A percentile compares a stretch with the other conserved stretches of the same genome.
phyloP scores from a whole-genome alignment of 2,113 vertebrate species.

The Garra rufa region DNA sequence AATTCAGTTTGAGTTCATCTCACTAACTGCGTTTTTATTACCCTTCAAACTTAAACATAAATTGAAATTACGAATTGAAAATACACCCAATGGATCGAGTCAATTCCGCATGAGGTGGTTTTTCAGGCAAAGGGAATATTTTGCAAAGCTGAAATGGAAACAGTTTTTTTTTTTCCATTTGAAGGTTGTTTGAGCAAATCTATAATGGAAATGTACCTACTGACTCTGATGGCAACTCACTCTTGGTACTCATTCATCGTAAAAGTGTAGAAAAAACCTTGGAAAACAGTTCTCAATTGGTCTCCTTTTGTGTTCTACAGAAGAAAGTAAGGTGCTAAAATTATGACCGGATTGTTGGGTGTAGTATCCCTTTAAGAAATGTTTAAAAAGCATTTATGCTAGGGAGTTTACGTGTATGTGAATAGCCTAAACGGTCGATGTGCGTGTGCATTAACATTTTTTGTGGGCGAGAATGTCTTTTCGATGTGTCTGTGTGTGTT shows the following conservation, averaged over 20 bases:
- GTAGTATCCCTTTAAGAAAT: conserved; percentile 4
- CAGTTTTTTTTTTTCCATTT: no score
- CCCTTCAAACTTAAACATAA: no score
- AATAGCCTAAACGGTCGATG: not conserved
- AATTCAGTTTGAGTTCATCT: not conserved
- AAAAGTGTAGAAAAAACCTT: not conserved
- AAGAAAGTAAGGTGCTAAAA: not conserved
- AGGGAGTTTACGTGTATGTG: not conserved
- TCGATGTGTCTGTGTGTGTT: conserved; percentile 59
- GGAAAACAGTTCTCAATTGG: not conserved
- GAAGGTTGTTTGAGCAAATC: no score
- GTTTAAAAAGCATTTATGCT: not conserved
- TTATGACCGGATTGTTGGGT: not conserved
- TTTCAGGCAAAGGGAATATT: no score
- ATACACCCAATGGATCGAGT: no score
- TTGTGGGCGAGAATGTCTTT: conserved; percentile 36
- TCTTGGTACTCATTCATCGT: not conserved
- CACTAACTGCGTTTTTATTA: no score
- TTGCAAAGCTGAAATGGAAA: no score
- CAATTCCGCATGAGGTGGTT: no score
- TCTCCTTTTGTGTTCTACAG: not conserved
- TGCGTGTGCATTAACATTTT: not conserved
- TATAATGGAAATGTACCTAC: no score
- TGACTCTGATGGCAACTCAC: not conserved
- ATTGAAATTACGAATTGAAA: no score